A percentile compares a stretch with the other conserved stretches of the same genome.
These are phyloP conservation scores for Hycleus phaleratus DNA, from an alignment of 1,140 invertebrate genomes.

Conservation along the genomic window DNA sequence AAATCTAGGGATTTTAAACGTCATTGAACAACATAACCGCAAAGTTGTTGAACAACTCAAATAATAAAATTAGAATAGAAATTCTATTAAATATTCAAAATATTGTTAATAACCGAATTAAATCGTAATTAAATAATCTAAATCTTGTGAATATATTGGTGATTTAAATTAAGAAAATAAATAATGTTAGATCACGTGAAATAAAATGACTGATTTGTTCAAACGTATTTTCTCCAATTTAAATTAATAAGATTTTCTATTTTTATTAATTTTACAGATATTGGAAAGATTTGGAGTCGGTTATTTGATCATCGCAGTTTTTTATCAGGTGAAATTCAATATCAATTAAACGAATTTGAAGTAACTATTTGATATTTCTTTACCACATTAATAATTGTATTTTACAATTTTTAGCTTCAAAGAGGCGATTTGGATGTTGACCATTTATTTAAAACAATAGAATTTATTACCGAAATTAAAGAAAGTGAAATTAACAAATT, in stretches of 20 bases:
- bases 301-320: slow-evolving; percentile 79
- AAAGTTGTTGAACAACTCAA: too few species aligned
- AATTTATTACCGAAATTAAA: slow-evolving; percentile 68
- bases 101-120: too few species aligned
- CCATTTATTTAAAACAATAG: slow-evolving; percentile 65
- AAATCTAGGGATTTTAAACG: too few species aligned
- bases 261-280: slow-evolving; percentile 49
- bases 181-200: slow-evolving; percentile 1
- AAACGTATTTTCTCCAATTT: slow-evolving; percentile 15
- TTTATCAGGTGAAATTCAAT: slow-evolving; percentile 73
- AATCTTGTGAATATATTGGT: too few species aligned
- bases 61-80: too few species aligned
- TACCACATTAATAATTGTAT: slow-evolving; percentile 2
- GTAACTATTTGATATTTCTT: slow-evolving; percentile 40
- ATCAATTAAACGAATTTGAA: slow-evolving; percentile 76
- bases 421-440: slow-evolving; percentile 70
- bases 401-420: slow-evolving; percentile 52
- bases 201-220: slow-evolving; percentile 22
- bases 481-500: slow-evolving; percentile 60
- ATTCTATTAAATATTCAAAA: too few species aligned
- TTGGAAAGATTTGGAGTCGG: slow-evolving; percentile 70
- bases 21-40: too few species aligned
- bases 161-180: too few species aligned
- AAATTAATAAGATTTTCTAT: not conserved
- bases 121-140: too few species aligned